A percentile compares a stretch with the other conserved stretches of the same genome.
phyloP scores from a whole-genome alignment of 2,797 vertebrate species.

The Oreortyx pictus region DNA sequence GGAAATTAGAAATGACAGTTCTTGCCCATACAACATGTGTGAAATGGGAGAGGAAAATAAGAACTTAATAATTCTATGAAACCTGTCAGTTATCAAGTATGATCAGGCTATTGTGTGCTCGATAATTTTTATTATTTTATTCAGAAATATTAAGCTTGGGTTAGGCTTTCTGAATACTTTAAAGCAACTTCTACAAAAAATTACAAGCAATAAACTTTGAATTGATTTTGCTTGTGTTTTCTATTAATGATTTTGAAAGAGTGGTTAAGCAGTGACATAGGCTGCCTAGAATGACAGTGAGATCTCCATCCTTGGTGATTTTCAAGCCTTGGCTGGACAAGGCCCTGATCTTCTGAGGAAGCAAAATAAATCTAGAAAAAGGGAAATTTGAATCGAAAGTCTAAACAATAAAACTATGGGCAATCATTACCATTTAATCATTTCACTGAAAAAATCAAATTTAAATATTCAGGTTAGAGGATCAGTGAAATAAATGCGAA shows the following conservation, averaged over 20 bases:
- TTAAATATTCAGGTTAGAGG: neutral
- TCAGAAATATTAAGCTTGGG: conserved; percentile 1
- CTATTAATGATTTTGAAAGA: neutral
- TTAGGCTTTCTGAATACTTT: conserved; percentile 20
- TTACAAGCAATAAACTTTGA: neutral
- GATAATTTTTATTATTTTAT: conserved; percentile 6
- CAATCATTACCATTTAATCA: neutral
- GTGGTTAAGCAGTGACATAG: neutral
- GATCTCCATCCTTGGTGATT: neutral
- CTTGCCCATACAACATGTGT: neutral
- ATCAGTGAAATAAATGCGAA: neutral
- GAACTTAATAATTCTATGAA: neutral
- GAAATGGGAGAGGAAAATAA: neutral
- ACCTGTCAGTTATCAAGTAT: neutral
- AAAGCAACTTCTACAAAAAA: neutral
- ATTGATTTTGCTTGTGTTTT: neutral
- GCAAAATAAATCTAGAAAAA: neutral
- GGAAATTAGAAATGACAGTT: neutral
- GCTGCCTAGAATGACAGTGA: neutral
- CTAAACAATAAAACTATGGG: neutral
- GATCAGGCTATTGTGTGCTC: neutral
- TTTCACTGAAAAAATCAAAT: no score
- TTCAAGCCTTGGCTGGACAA: neutral
- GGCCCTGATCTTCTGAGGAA: neutral
- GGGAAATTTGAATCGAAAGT: neutral